These are phyloP conservation scores for Hemithea aestivaria DNA, from an alignment of 2,888 invertebrate genomes.

Conservation along the genomic window DNA sequence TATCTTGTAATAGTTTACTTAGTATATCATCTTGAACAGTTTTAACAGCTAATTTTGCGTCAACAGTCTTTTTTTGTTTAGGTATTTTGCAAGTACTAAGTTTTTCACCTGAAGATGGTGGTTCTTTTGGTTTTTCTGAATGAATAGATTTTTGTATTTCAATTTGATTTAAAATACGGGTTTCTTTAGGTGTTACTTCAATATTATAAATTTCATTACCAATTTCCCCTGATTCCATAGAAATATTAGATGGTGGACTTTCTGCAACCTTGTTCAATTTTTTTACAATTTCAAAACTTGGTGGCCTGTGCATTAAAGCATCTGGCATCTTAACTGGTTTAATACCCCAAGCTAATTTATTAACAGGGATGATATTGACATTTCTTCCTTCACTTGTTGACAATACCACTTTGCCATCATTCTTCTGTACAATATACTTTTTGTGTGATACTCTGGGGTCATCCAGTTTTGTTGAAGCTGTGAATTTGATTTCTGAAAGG, in stretches of 20 bases:
- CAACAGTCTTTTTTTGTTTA: constrained; percentile 26
- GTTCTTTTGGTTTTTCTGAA: constrained; percentile 9
- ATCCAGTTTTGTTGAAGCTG: constrained; percentile 41
- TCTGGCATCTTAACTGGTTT: constrained; percentile 38
- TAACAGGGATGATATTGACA: constrained; percentile 42
- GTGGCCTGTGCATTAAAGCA: constrained; percentile 33
- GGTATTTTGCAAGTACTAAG: constrained; percentile 33
- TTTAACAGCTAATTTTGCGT: constrained; percentile 7
- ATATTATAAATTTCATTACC: not conserved
- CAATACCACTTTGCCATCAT: constrained; percentile 38
- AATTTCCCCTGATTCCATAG: constrained; percentile 46
- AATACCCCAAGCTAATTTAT: constrained; percentile 42
- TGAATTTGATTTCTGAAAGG: constrained; percentile 56
- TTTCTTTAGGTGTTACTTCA: no score
- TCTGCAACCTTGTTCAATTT: constrained; percentile 45
- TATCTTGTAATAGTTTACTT: constrained; percentile 7
- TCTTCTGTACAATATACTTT: constrained; percentile 43
- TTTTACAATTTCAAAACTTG: constrained; percentile 30
- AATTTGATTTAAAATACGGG: no score
- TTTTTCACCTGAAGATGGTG: constrained; percentile 8
- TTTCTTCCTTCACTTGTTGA: constrained; percentile 38
- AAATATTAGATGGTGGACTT: constrained; percentile 34
- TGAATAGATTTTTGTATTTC: no score
- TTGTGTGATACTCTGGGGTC: constrained; percentile 57
- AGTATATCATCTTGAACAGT: constrained; percentile 4